Evolutionary conservation across 2,797 vertebrate genomes (phyloP).

Genomic region (Rhinatrema bivittatum): DNA sequence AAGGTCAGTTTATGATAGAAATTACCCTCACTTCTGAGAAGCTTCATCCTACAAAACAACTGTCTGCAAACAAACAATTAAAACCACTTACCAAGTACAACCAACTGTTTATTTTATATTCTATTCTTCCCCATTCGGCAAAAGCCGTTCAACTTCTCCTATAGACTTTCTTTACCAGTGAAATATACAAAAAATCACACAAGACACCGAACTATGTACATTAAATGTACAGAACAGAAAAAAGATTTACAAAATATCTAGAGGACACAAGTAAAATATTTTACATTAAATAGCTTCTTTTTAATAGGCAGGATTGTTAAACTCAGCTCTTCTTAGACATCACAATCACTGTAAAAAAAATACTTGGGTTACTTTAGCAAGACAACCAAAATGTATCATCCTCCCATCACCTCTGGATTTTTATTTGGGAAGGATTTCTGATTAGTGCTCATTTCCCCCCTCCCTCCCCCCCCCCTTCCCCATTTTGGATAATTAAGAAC

Average conservation of each 20-base stretch:
- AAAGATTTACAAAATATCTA: slow-evolving; percentile 68
- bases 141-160: slow-evolving; percentile 47
- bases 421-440: slow-evolving; percentile 51
- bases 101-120: slow-evolving; percentile 67
- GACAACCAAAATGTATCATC: too few relatives aligned
- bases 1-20: too few relatives aligned
- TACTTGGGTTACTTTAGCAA: too few relatives aligned
- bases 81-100: slow-evolving; percentile 68
- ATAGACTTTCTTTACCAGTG: slow-evolving; percentile 48
- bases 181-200: slow-evolving; percentile 75
- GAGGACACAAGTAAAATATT: slow-evolving; percentile 60
- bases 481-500: slow-evolving; percentile 47
- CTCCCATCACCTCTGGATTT: too few relatives aligned
- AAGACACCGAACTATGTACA: slow-evolving; percentile 69
- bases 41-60: too few relatives aligned
- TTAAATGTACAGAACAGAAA: slow-evolving; percentile 65
- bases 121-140: slow-evolving; percentile 64
- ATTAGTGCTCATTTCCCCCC: slow-evolving; percentile 60
- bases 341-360: slow-evolving; percentile 45
- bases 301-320: slow-evolving; percentile 56
- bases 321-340: slow-evolving; percentile 53
- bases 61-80: slow-evolving; percentile 52
- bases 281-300: slow-evolving; percentile 73
- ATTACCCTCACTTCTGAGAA: too few relatives aligned
- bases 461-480: too few relatives aligned